Evolutionary conservation across 2,113 vertebrate genomes (phyloP), one percentile per base, ranked within the genome.

Genomic region (Spermophilus dauricus): DNA sequence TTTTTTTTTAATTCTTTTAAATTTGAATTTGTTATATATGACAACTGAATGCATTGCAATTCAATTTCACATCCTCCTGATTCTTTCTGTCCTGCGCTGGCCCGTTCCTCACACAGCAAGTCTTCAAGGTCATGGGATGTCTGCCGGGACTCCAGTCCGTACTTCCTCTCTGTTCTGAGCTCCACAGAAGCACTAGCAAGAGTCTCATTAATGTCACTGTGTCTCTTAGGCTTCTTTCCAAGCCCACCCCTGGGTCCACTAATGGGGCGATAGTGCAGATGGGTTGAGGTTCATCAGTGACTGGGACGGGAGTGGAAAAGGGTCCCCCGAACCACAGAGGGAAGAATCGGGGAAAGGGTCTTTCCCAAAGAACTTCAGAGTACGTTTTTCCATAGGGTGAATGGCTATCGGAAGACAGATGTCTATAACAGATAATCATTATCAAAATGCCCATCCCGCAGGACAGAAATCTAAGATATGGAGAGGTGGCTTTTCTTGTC

Each of bases 241-340:
- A 37, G 45, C 39, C 11, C 3, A 9, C 42, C 24, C 8, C 53
- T 2, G 4, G 26, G 86, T 14, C 34, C 0, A 18, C 22, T 45
- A 30, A 32, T 1, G 5, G 69, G 20, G 12, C 8, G 5, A 2
- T 6, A 20, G 51, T 39, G 6, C 24, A 28, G 45, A 83, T 26
- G 4, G 6, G 34, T 8, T 56, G 7, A 42, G 12, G 10, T 26
- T 56, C 1, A 73, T 28, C 3, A 11, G n/a, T 8, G 78, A 30
- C 28, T 0, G 0, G 26, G 70, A 56, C 5, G 0, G 32, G 70
- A 56, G 8, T 7, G 67, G 53, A n/a, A 9, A 30, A 39, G 51
- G 58, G 37, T 2, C 12, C 8, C 53, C 69, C 30, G 42, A 30
- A 24, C 7, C 20, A 48, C 22, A 5, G 2, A 16, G 85, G 42